phyloP scores from a whole-genome alignment of 2,113 vertebrate genomes.

The Apteryx mantelli region DNA sequence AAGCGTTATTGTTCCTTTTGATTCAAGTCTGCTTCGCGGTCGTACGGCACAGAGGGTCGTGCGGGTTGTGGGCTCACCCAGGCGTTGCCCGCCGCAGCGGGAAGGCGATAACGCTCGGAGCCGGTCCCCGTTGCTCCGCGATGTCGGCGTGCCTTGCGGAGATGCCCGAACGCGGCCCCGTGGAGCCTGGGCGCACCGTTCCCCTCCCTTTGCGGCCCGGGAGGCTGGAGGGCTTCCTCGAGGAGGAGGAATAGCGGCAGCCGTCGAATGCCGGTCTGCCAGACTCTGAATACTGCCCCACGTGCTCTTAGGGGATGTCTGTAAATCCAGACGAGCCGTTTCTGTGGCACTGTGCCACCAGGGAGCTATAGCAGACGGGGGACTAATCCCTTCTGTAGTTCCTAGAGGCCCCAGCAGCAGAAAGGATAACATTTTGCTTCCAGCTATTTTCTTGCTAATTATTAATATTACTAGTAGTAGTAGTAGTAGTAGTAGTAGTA shows the following conservation, averaged over 20 bases:
- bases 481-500: neutral
- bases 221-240: neutral
- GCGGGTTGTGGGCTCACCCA: neutral
- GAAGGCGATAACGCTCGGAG: neutral
- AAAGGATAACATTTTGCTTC: constrained; percentile 19
- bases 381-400: neutral
- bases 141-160: neutral
- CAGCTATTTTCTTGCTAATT: constrained; percentile 66
- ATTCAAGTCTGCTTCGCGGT: neutral
- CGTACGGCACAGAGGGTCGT: neutral
- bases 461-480: constrained; percentile 67
- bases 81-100: neutral
- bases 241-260: neutral
- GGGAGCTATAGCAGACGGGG: neutral
- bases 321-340: neutral
- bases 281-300: neutral
- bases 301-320: neutral
- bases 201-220: neutral
- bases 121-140: neutral
- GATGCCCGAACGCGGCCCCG: neutral
- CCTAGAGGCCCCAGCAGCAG: neutral
- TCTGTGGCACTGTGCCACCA: neutral
- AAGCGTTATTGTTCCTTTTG: neutral
- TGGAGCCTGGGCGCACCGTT: neutral
- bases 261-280: neutral